These are phyloP conservation scores for Calidris pugnax DNA, from an alignment of 2,113 vertebrate genomes.

Conservation along the genomic window DNA sequence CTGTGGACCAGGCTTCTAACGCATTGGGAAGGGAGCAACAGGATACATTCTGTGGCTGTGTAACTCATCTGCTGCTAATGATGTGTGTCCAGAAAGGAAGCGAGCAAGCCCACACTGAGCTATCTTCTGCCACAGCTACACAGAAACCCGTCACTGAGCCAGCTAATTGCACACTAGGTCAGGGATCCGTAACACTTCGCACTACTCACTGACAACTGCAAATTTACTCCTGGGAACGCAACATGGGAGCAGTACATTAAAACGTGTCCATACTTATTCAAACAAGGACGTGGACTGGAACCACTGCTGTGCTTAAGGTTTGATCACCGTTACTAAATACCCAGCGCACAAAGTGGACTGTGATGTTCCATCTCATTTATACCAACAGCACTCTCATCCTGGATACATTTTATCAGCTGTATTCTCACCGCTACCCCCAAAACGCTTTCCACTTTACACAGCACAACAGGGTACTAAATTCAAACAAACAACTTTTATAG, in stretches of 20 bases:
- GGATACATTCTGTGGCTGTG: not conserved
- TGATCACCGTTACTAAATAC: not conserved
- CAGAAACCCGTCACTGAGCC: not conserved
- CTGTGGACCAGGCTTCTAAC: not conserved
- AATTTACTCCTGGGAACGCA: not conserved
- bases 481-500: not conserved
- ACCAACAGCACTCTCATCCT: not conserved
- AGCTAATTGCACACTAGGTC: not conserved
- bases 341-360: not conserved
- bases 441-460: not conserved
- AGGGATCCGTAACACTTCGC: not conserved
- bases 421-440: not conserved
- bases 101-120: not conserved
- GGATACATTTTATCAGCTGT: not conserved
- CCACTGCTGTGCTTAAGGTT: not conserved
- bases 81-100: not conserved
- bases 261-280: accelerated
- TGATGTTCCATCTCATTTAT: not conserved
- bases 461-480: not conserved
- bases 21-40: not conserved
- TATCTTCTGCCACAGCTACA: not conserved
- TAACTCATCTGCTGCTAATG: not conserved
- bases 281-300: not conserved
- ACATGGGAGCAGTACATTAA: accelerated
- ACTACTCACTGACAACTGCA: not conserved